Percentiles rank a stretch among this genome's conserved stretches.
These are phyloP conservation scores for Felis chaus DNA, from an alignment of 2,113 vertebrate genomes.

Conservation along the genomic window DNA sequence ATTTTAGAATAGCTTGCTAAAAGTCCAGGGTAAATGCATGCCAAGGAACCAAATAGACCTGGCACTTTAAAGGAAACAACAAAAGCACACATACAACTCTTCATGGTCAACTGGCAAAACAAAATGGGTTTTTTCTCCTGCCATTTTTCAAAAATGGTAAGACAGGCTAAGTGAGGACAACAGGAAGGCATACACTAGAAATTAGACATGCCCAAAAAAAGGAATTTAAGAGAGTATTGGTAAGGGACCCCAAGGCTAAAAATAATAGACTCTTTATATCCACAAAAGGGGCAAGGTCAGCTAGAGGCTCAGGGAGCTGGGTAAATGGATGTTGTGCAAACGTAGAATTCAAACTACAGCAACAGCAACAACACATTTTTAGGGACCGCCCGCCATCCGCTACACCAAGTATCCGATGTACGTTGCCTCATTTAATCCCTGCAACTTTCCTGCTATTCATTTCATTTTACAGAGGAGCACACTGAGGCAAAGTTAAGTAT, in stretches of 20 bases:
- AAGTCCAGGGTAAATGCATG: conserved; percentile 72
- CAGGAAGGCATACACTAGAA: conserved; percentile 78
- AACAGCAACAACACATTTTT: background rate
- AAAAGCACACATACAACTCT: conserved; percentile 76
- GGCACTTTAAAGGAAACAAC: conserved; percentile 70
- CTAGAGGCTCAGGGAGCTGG: background rate
- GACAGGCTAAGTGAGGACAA: conserved; percentile 73
- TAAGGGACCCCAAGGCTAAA: conserved; percentile 65
- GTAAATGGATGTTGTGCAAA: conserved; percentile 2
- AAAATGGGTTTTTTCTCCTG: conserved; percentile 77
- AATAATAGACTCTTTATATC: conserved; percentile 76
- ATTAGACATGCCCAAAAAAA: conserved; percentile 76
- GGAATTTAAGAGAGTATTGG: conserved; percentile 69
- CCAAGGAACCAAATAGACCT: conserved; percentile 71
- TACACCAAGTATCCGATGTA: background rate
- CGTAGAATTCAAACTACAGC: background rate
- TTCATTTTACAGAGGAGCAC: background rate
- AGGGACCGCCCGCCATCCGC: background rate
- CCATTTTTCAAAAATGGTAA: conserved; percentile 78
- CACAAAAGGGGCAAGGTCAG: conserved; percentile 60
- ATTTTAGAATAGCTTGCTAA: conserved; percentile 64
- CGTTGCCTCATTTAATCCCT: background rate
- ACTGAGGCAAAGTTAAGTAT: background rate
- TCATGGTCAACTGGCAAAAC: conserved; percentile 79
- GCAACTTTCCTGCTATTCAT: background rate